Evolutionary conservation across 2,888 invertebrate genomes (phyloP).

Genomic region (Orthosia gracilis): DNA sequence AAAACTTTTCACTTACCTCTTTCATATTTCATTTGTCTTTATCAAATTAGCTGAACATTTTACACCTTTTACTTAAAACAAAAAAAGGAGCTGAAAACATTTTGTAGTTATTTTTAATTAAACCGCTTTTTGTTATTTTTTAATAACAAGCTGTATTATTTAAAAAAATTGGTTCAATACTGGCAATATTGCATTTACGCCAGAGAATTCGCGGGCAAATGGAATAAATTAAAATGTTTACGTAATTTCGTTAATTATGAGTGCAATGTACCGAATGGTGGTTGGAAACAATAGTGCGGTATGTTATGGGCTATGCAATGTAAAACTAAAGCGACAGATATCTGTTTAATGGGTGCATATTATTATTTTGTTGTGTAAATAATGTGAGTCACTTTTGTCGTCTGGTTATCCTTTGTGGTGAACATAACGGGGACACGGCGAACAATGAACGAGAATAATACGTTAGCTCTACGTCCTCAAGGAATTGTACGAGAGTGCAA

Average conservation of each 20-base stretch:
- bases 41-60: slow-evolving; percentile 43
- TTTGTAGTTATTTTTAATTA: slow-evolving; percentile 56
- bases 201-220: slow-evolving; percentile 49
- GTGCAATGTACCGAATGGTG: slow-evolving; percentile 53
- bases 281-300: slow-evolving; percentile 53
- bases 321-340: slow-evolving; percentile 49
- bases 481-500: neutral
- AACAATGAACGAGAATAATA: neutral
- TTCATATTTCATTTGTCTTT: slow-evolving; percentile 44
- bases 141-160: slow-evolving; percentile 55
- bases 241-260: slow-evolving; percentile 64
- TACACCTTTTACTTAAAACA: slow-evolving; percentile 34
- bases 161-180: slow-evolving; percentile 59
- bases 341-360: slow-evolving; percentile 24
- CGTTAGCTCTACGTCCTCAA: no score
- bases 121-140: slow-evolving; percentile 47
- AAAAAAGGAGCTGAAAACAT: slow-evolving; percentile 41
- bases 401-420: slow-evolving; percentile 1
- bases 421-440: no score
- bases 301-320: slow-evolving; percentile 45
- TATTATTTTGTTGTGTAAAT: slow-evolving; percentile 35
- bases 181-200: slow-evolving; percentile 58
- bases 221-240: slow-evolving; percentile 63
- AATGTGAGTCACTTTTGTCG: slow-evolving; percentile 23
- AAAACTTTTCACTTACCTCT: slow-evolving; percentile 28